Conservation (phyloP, 2,113 vertebrate species). For the Theristicus caerulescens region DNA sequence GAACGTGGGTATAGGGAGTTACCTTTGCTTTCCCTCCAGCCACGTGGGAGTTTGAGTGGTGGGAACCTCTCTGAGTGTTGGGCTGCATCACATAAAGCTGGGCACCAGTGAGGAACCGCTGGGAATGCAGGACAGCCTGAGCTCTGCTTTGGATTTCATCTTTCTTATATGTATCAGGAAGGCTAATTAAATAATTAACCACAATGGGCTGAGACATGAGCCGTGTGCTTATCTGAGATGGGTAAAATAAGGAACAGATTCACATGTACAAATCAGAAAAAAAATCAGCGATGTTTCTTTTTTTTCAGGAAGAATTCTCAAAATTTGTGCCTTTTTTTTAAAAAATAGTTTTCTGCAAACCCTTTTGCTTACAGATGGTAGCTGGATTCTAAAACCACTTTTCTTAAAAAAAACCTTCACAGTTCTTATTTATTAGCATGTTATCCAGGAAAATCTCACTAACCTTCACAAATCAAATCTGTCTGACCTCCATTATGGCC, state of each 20-base stretch:
- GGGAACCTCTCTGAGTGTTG: neutral
- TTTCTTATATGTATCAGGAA: neutral
- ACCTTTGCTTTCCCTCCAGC: neutral
- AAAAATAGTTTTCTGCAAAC: neutral
- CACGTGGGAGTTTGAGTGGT: neutral
- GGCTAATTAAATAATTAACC: neutral
- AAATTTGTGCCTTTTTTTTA: neutral
- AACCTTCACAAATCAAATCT: neutral
- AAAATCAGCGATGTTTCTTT: neutral
- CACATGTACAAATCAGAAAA: neutral
- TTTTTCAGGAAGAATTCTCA: neutral
- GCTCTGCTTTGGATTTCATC: rapidly evolving
- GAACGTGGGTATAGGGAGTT: rapidly evolving
- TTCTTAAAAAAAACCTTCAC: neutral
- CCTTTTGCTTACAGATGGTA: neutral
- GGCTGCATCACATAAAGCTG: neutral
- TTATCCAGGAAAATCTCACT: neutral
- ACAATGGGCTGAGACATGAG: neutral
- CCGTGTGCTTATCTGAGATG: neutral
- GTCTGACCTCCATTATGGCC: neutral
- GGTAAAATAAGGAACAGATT: neutral
- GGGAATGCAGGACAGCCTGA: neutral
- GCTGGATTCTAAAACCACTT: neutral
- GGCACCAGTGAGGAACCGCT: neutral
- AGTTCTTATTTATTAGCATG: neutral